Conservation (phyloP, 2,797 vertebrate species). For the Phaenicophaeus curvirostris region DNA sequence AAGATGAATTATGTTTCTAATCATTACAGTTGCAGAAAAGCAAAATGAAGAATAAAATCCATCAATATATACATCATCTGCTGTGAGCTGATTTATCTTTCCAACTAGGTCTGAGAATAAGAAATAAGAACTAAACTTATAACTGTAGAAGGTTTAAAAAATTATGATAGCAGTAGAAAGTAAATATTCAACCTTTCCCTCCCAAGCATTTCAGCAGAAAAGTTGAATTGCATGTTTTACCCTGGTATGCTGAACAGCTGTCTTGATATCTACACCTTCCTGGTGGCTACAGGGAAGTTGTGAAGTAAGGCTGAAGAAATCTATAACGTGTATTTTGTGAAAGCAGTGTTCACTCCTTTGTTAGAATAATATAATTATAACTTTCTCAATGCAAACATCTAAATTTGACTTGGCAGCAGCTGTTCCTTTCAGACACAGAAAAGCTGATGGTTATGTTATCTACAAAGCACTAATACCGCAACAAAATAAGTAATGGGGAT, state of each 20-base stretch:
- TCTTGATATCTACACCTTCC: not conserved
- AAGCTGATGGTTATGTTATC: not conserved
- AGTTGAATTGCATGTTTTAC: not conserved
- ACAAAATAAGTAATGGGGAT: not conserved
- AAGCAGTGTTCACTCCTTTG: not conserved
- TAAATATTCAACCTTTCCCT: not conserved
- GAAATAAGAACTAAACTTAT: not conserved
- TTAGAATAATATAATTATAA: not conserved
- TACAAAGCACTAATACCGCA: not conserved
- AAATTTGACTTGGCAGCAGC: not conserved
- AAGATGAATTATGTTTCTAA: not conserved
- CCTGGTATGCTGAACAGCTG: not conserved
- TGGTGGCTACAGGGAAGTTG: not conserved
- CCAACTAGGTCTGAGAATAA: not conserved
- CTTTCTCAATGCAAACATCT: not conserved
- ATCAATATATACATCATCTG: not conserved
- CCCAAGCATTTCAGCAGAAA: not conserved
- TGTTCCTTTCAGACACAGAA: not conserved
- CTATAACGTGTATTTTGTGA: not conserved
- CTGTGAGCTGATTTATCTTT: not conserved
- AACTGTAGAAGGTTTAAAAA: not conserved
- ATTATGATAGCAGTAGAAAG: not conserved
- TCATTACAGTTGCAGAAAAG: not conserved
- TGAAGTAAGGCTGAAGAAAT: not conserved
- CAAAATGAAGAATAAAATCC: not conserved